Base-by-base conservation (phyloP, 2,888 invertebrate genomes). In the Baccha elongata region DNA sequence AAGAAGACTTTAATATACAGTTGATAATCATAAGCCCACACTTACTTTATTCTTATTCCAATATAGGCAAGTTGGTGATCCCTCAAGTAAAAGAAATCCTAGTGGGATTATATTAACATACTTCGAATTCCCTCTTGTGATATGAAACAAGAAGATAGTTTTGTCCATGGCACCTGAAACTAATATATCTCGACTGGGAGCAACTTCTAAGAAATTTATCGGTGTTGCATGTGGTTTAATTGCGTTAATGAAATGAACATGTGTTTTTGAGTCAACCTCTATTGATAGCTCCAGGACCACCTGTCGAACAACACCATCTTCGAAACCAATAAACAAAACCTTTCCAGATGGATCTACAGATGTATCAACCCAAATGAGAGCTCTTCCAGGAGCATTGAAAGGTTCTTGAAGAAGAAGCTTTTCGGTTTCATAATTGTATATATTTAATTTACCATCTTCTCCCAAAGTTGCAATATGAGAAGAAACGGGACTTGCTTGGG, bases 401-500 rank as follows among this genome's bases (percentile, higher is more conserved):
- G 92, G 92, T 84, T 94, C 92, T 80, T 93, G 92, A 23, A 94
- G 91, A 6, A 96, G 88, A 11, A 95, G 89, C 21, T 89, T 89
- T 85, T 93, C 93, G 0, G 89, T 89, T 0, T 92, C 87, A 78
- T 95, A 96, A 87, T 96, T 93, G 87, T 95, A 96, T 1, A 96
- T 91, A 85, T 94, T 93, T 1, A 98, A 88, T 64, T 93, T 93
- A 3, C 97, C 95, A 84, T 95, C 95, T 80, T 91, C 91, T 0
- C 97, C 97, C 0, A 95, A 92, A 0, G 96, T 94, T 3, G 94
- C 93, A 2, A 97, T 88, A 81, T 95, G 93, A 0, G 94, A 92
- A 10, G 94, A 93, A 75, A 93, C 92, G 0, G 96, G 94, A 11
- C 96, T 93, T 0, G 93, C 90, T 21, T 93, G 94, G 88, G 96